Evolutionary conservation across 2,113 vertebrate genomes (phyloP).

Genomic region (Megaptera novaeangliae): DNA sequence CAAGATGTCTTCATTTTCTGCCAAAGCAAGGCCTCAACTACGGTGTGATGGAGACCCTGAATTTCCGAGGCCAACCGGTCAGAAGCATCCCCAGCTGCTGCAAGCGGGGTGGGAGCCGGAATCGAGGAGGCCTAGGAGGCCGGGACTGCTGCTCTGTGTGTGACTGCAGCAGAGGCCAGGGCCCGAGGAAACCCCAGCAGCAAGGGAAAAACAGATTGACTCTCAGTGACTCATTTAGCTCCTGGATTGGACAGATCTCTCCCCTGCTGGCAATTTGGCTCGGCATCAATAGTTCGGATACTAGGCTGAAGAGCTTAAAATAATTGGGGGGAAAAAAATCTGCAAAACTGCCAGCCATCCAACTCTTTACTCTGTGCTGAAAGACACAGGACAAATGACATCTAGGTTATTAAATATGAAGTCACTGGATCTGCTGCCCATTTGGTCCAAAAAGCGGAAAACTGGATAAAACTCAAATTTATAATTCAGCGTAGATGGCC

Average conservation of each 20-base stretch:
- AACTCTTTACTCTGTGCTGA: conserved; percentile 80
- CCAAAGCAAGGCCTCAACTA: conserved; percentile 70
- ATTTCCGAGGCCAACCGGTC: conserved; percentile 61
- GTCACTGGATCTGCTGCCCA: conserved; percentile 85
- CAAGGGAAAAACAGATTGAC: conserved; percentile 88
- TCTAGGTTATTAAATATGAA: conserved; percentile 89
- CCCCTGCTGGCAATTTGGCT: conserved; percentile 89
- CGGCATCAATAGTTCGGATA: conserved; percentile 84
- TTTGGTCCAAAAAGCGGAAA: conserved; percentile 83
- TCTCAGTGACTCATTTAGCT: conserved; percentile 92
- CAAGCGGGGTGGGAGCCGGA: conserved; percentile 66
- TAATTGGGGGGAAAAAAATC: conserved; percentile 83
- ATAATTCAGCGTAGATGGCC: conserved; percentile 82
- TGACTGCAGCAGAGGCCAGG: conserved; percentile 75
- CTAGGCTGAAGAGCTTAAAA: conserved; percentile 88
- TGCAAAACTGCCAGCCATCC: conserved; percentile 83
- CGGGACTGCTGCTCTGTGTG: conserved; percentile 70
- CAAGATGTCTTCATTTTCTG: conserved; percentile 83
- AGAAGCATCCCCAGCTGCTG: conserved; percentile 74
- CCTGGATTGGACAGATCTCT: conserved; percentile 88
- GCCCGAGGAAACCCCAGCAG: conserved; percentile 82
- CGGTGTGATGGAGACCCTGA: conserved; percentile 46
- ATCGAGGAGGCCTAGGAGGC: conserved; percentile 73
- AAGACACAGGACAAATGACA: conserved; percentile 85
- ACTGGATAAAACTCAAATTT: conserved; percentile 85